Conservation (phyloP, 2,797 vertebrate species). For the Hirundo rustica region DNA sequence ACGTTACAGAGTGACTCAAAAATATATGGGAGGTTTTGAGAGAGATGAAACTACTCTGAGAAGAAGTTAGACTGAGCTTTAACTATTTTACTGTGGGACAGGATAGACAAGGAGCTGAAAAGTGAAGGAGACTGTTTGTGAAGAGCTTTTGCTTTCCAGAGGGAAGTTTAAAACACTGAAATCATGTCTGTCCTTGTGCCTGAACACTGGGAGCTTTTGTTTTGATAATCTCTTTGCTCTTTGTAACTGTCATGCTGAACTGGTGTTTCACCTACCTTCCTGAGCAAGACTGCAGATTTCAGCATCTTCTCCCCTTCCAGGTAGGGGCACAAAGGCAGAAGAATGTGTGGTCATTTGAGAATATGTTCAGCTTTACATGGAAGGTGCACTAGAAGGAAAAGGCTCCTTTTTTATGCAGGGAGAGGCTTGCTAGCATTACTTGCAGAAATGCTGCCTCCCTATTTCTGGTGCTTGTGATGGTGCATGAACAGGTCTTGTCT, state of each 20-base stretch:
- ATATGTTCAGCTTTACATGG: background rate
- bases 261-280: background rate
- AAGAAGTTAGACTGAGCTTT: background rate
- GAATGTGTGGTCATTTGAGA: background rate
- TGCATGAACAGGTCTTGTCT: background rate
- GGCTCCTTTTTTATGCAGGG: background rate
- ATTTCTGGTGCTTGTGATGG: background rate
- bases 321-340: background rate
- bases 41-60: background rate
- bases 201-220: constrained; percentile 7
- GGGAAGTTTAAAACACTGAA: background rate
- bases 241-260: background rate
- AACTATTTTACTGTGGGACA: background rate
- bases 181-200: background rate
- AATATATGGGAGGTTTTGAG: background rate
- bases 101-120: background rate
- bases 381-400: background rate
- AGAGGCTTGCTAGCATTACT: background rate
- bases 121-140: background rate
- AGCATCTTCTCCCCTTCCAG: background rate
- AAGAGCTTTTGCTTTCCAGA: constrained; percentile 15
- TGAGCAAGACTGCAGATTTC: background rate
- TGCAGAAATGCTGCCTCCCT: background rate
- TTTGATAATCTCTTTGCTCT: constrained; percentile 5
- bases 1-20: background rate